Conservation (phyloP, 2,113 vertebrate genomes). For the Engystomops pustulosus region DNA sequence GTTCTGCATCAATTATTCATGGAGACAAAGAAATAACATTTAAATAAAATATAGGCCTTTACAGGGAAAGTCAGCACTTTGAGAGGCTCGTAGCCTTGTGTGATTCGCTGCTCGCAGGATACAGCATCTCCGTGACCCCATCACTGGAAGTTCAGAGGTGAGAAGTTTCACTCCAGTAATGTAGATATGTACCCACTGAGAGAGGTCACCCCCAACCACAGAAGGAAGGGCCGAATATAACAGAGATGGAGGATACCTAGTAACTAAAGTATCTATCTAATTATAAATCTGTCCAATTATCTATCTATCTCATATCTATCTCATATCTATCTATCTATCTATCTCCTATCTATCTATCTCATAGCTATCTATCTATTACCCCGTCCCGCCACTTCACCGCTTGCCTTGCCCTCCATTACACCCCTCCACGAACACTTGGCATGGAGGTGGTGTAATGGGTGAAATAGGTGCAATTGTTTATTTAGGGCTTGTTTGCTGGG, state of each 20-base stretch:
- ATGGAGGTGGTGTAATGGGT: no score
- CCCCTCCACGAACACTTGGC: no score
- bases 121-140: slow-evolving; percentile 24
- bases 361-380: neutral
- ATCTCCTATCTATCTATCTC: neutral
- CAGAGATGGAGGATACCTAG: neutral
- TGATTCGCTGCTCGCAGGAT: neutral
- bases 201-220: neutral
- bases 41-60: slow-evolving; percentile 87
- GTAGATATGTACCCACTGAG: neutral
- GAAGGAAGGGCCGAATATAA: neutral
- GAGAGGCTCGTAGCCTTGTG: slow-evolving; percentile 63
- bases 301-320: neutral
- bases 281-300: neutral
- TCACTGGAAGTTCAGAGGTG: neutral
- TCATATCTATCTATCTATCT: neutral
- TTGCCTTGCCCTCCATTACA: no score
- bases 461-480: no score
- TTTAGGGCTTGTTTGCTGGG: no score
- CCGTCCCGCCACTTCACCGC: no score
- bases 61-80: slow-evolving; percentile 68
- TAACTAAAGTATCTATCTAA: neutral
- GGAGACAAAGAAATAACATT: slow-evolving; percentile 80
- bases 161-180: neutral
- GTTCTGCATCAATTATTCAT: slow-evolving; percentile 85